phyloP scores from a whole-genome alignment of 2,797 vertebrate species.

The Gephyroberyx darwinii region DNA sequence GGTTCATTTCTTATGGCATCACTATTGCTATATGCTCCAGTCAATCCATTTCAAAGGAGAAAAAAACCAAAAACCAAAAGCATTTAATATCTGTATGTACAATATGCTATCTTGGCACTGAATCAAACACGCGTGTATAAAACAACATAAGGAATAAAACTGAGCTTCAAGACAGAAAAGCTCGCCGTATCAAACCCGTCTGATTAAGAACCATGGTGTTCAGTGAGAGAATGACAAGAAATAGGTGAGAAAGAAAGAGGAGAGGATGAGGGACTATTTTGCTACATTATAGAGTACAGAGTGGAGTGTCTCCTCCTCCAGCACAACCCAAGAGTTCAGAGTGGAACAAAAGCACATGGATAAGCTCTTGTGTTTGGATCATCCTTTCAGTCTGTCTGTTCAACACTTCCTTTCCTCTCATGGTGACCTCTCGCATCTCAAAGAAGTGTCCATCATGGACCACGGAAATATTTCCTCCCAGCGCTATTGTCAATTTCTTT shows the following conservation, averaged over 20 bases:
- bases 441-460: constrained; percentile 56
- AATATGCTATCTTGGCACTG: constrained; percentile 75
- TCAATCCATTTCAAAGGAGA: constrained; percentile 52
- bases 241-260: constrained; percentile 34
- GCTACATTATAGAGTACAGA: constrained; percentile 78
- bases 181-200: constrained; percentile 67
- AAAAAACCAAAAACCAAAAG: constrained; percentile 36
- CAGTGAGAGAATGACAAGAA: constrained; percentile 36
- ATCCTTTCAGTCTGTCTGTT: constrained; percentile 42
- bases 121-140: constrained; percentile 61
- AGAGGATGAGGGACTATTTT: constrained; percentile 53
- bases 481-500: constrained; percentile 62
- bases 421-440: constrained; percentile 46
- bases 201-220: constrained; percentile 52
- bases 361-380: constrained; percentile 55
- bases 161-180: constrained; percentile 64
- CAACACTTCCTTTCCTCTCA: constrained; percentile 38
- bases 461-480: constrained; percentile 69
- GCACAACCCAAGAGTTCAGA: constrained; percentile 51
- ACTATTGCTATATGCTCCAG: constrained; percentile 76
- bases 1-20: constrained; percentile 63
- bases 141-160: constrained; percentile 62
- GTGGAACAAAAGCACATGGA: constrained; percentile 51
- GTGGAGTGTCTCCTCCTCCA: constrained; percentile 39
- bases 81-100: constrained; percentile 65